Percentiles rank a stretch among this genome's conserved stretches.
phyloP scores from a whole-genome alignment of 1,140 invertebrate species.

The Drosophila ogumai region DNA sequence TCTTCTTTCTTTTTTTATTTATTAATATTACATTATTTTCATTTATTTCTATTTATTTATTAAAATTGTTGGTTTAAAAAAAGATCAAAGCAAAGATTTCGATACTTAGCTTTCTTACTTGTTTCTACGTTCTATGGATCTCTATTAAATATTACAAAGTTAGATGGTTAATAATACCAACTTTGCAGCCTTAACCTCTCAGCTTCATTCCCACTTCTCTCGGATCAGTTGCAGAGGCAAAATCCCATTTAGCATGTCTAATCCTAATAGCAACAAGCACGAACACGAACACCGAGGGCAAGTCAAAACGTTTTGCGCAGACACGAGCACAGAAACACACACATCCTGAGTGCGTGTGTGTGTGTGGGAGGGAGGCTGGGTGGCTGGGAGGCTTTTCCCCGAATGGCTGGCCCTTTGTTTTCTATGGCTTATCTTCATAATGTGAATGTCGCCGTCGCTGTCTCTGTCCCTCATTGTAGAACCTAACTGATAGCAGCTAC shows the following conservation, averaged over 20 bases:
- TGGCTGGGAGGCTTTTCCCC: slow-evolving; percentile 23
- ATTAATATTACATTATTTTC: too few species aligned
- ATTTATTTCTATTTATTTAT: too few species aligned
- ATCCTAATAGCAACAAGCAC: slow-evolving; percentile 53
- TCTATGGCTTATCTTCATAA: slow-evolving; percentile 80
- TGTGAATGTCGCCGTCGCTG: slow-evolving; percentile 71
- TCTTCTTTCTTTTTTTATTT: too few species aligned
- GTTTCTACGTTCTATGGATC: not conserved
- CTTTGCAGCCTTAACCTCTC: not conserved
- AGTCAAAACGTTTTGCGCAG: slow-evolving; percentile 60
- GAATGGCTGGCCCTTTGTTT: slow-evolving; percentile 65
- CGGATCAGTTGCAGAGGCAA: slow-evolving; percentile 15
- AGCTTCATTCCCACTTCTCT: slow-evolving; percentile 1
- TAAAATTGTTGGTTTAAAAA: too few species aligned
- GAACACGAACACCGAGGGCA: slow-evolving; percentile 49
- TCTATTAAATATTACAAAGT: not conserved
- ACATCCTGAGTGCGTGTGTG: not conserved
- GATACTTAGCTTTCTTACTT: not conserved
- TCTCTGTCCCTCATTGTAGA: slow-evolving; percentile 48
- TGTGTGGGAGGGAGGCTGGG: not conserved
- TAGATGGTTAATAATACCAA: not conserved
- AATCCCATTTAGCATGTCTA: slow-evolving; percentile 50
- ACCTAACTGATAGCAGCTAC: slow-evolving; percentile 73
- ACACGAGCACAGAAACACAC: slow-evolving; percentile 15
- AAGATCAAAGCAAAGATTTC: too few species aligned